phyloP scores from a whole-genome alignment of 2,113 vertebrate species.

The Rattus rattus region DNA sequence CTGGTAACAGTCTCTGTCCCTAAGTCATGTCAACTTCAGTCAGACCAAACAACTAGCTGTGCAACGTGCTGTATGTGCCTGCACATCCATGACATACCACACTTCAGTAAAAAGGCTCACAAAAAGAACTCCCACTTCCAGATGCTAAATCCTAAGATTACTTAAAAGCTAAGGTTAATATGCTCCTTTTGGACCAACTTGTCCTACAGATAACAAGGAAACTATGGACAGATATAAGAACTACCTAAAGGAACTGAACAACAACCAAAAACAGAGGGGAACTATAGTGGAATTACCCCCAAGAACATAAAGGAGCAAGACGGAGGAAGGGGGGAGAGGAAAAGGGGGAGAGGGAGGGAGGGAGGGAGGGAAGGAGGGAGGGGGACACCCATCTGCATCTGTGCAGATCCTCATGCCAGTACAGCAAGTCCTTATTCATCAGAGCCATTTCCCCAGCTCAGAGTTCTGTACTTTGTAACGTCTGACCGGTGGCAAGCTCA shows the following conservation, averaged over 20 bases:
- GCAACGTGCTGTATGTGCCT: not conserved
- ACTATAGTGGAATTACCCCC: not conserved
- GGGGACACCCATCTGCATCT: not conserved
- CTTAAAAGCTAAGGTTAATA: not conserved
- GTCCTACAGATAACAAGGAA: not conserved
- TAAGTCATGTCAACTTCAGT: not conserved
- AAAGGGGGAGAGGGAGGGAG: not conserved
- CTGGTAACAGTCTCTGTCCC: not conserved
- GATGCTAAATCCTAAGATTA: slow-evolving; percentile 10
- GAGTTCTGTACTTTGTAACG: not conserved
- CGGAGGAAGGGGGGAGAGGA: not conserved
- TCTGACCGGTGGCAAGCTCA: not conserved
- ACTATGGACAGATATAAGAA: slow-evolving; percentile 12
- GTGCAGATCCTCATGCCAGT: not conserved
- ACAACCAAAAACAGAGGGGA: not conserved
- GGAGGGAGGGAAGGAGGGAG: not conserved
- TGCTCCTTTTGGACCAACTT: not conserved
- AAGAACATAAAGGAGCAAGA: not conserved
- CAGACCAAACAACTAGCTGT: not conserved
- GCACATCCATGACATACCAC: not conserved
- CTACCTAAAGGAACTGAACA: not conserved
- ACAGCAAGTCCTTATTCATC: not conserved
- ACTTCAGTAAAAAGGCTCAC: slow-evolving; percentile 21
- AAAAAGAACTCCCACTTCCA: not conserved
- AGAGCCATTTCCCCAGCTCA: not conserved